Percentiles rank a stretch among this genome's conserved stretches.
phyloP scores from a whole-genome alignment of 2,113 vertebrate genomes.

The Reinhardtius hippoglossoides region DNA sequence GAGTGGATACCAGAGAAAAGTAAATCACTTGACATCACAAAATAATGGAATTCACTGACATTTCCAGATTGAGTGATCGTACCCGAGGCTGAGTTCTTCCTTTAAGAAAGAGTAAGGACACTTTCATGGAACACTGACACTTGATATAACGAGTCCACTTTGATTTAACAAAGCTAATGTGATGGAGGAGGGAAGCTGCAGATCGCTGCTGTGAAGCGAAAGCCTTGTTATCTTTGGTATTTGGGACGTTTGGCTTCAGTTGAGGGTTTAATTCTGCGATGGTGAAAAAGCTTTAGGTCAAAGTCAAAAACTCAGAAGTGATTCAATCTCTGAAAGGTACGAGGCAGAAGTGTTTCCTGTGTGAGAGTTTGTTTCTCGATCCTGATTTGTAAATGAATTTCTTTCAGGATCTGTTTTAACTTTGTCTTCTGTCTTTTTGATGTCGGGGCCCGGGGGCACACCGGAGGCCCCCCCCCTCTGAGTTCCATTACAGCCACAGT shows the following conservation, averaged over 20 bases:
- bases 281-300: too few species aligned
- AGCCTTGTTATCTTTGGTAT: neutral
- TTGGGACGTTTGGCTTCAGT: neutral
- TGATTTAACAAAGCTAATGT: constrained; percentile 20
- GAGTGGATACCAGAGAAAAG: neutral
- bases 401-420: neutral
- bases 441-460: constrained; percentile 8
- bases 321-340: too few species aligned
- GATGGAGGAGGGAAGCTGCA: neutral
- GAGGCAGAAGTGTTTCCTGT: too few species aligned
- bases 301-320: too few species aligned
- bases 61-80: constrained; percentile 35
- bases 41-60: constrained; percentile 39
- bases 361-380: too few species aligned
- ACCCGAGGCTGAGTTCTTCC: neutral
- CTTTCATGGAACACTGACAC: constrained; percentile 9
- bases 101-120: neutral
- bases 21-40: neutral
- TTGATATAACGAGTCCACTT: neutral
- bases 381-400: neutral
- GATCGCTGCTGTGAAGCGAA: neutral
- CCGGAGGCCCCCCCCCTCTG: constrained; percentile 5
- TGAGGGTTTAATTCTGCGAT: too few species aligned
- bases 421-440: constrained; percentile 11
- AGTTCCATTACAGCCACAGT: constrained; percentile 48